Percentiles rank a stretch among this genome's conserved stretches.
phyloP scores from a whole-genome alignment of 2,113 vertebrate genomes.

The Brachyhypopomus gauderio region DNA sequence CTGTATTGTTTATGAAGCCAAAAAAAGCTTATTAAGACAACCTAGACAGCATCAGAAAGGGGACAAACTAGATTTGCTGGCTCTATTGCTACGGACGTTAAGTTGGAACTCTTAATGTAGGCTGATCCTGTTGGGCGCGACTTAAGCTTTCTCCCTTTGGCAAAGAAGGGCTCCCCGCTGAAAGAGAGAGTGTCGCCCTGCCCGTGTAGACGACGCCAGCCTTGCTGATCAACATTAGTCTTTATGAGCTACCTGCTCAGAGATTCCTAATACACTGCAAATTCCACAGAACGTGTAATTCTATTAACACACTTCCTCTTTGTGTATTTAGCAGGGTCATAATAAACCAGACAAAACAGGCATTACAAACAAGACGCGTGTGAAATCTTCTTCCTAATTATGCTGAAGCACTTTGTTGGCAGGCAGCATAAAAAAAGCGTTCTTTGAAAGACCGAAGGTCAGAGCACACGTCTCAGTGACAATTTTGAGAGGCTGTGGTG shows the following conservation, averaged over 20 bases:
- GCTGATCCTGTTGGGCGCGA: neutral
- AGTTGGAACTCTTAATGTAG: conserved; percentile 11
- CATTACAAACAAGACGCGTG: neutral
- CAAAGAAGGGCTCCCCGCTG: neutral
- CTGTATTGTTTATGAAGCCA: neutral
- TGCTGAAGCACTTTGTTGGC: neutral
- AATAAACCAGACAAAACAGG: neutral
- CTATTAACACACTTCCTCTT: neutral
- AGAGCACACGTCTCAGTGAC: neutral
- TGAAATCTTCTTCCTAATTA: neutral
- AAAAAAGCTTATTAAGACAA: neutral
- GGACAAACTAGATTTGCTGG: neutral
- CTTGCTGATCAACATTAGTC: neutral
- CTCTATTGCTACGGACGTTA: neutral
- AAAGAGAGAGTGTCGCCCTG: neutral
- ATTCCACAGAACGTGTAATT: neutral
- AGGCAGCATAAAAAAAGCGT: neutral
- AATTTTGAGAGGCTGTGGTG: neutral
- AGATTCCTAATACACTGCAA: neutral
- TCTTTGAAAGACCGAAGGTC: neutral
- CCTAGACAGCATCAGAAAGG: neutral
- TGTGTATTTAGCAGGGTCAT: neutral
- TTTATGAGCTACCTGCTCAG: neutral
- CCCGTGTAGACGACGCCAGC: neutral
- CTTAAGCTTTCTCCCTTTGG: neutral